Base-by-base conservation (phyloP, 2,888 invertebrate genomes). In the Cerceris rybyensis region DNA sequence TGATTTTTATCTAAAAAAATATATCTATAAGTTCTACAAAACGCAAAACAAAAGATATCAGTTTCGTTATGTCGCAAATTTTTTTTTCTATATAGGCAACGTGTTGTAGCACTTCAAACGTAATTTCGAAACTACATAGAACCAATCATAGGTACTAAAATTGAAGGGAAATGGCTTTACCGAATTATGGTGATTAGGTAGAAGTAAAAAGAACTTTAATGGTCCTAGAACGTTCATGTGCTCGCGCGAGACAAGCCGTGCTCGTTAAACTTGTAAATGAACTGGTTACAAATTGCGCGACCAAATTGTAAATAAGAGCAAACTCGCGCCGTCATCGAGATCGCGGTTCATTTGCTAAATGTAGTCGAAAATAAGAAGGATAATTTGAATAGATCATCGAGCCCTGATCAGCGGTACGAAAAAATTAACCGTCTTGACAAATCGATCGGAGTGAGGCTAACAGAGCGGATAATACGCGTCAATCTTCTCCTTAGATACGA, bases 221-320 rank as follows among this genome's bases (percentile, higher is more conserved):
- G 66, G 39, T 52, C 67, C 66, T 72, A 46, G 54, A 16, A 16
- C 59, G 13, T 13, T 17, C 14, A 46, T 14, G 41, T 7, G 13
- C 13, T 39, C 28, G 54, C 17, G 17, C 9, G n/a, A n/a, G 57
- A 52, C 75, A 49, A 58, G 55, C 52, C 9, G 16, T 14, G 58
- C 74, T 82, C 70, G 82, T 82, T 82, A 80, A 72, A 77, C 71
- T 82, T 80, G 72, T 77, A 82, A 82, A 82, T 81, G 54, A 71
- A 49, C 28, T 54, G 14, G 68, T 42, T 67, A 58, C 57, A 63
- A 83, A 82, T 75, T 75, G 75, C 61, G 73, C 70, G 49, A 39
- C 46, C 60, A 71, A 74, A 78, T 74, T 66, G 64, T 52, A 28
- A 63, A 61, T 59, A 57, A 46, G 65, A 49, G 52, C 41, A 73